Evolutionary conservation across 1,140 invertebrate genomes (phyloP).

Genomic region (Mesaphorura yosii): DNA sequence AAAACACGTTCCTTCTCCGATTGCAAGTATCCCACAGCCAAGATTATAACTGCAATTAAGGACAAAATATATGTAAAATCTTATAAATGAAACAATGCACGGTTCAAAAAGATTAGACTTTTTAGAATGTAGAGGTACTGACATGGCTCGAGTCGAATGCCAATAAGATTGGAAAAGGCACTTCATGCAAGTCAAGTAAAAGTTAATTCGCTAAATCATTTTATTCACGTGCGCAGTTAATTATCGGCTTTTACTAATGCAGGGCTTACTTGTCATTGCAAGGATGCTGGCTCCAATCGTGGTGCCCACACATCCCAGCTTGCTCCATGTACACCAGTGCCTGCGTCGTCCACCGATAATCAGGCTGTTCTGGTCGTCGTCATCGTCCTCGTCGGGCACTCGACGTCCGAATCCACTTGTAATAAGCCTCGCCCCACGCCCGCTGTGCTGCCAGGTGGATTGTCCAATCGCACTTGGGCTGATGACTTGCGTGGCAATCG

Average conservation of each 20-base stretch:
- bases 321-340: constrained; percentile 6
- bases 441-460: no score
- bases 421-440: constrained; percentile 10
- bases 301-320: constrained; percentile 11
- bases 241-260: no score
- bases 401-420: neutral
- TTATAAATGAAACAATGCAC: no score
- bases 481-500: constrained; percentile 27
- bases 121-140: no score
- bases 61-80: neutral
- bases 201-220: no score
- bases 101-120: no score
- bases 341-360: neutral
- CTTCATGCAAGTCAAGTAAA: no score
- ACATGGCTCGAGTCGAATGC: no score
- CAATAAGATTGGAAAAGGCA: no score
- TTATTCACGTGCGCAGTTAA: no score
- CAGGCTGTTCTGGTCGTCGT: constrained; percentile 8
- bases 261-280: constrained; percentile 25
- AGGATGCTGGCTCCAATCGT: constrained; percentile 14
- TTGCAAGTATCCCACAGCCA: constrained; percentile 26
- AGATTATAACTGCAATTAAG: constrained; percentile 10
- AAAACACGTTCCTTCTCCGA: constrained; percentile 21
- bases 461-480: constrained; percentile 23
- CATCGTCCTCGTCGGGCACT: constrained; percentile 5